Evolutionary conservation across 2,888 invertebrate genomes (phyloP), one percentile per base, ranked within the genome.

Genomic region (Cosmopolites sordidus): DNA sequence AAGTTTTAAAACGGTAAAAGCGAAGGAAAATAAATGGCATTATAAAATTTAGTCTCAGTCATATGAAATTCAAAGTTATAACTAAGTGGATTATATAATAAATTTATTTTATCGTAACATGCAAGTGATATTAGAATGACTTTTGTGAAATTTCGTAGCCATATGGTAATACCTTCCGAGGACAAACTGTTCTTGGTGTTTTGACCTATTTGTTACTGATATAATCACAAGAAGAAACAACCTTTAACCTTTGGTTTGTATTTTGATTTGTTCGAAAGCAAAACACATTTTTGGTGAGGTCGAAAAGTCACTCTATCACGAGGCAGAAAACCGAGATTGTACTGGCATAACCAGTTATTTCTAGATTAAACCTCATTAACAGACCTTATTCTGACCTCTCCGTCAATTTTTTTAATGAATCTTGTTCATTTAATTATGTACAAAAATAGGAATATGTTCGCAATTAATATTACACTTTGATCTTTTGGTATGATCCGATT

Each of bases 201-300:
- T 9, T 33, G 33, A 33, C 33, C 12, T 11, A 9, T 6, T 33
- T 33, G 33, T n/a, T 33, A 33, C 3, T 3, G 33, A 33, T 12
- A 12, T 9, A 9, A 33, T 33, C 33, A 12, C n/a, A 4, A 5
- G 33, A 33, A 33, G 12, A 33, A 33, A 33, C 4, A 33, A 33
- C 12, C 33, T 33, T 33, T 8, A 3, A n/a, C 5, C 33, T n/a
- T 33, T n/a, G 5, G 12, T 12, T 33, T 33, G 33, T 33, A 33
- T 33, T 33, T 33, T 33, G 33, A 33, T 33, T 33, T 33, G 33
- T 33, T 33, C 33, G 33, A 12, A 33, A 6, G 33, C 33, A 33
- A 33, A 33, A 33, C 33, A 33, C 3, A 33, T 9, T 33, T 33
- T 33, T 33, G 33, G 12, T 12, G 33, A 33, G 33, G 33, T 33